Base-by-base conservation (phyloP, 2,888 invertebrate genomes). In the Rotaria socialis region DNA sequence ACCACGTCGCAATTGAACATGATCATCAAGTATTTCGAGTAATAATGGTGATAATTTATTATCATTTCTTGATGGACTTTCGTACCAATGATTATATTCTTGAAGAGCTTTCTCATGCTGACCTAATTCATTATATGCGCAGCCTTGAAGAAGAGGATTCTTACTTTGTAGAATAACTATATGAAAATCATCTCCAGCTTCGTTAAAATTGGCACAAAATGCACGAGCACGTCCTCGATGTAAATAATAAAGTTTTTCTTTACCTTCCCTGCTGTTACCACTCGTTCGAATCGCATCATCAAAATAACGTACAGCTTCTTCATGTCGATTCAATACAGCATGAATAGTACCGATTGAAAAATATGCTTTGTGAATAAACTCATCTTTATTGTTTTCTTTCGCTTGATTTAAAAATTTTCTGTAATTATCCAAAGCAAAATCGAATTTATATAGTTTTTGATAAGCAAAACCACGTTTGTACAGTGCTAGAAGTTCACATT, bases 91-190 rank as follows among this genome's bases (percentile, higher is more conserved):
- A 22, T 55, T 55, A 55, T 19, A 67, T 67, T 35, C 35, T 3
- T 19, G 24, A n/a, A 43, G 24, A 0, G 80, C 80, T 19, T 80
- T 6, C 0, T 24, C 47, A 47, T 80, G 80, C 47, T 47, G 22
- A 47, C 80, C 80, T 47, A 80, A 47, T 80, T 80, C 80, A 80
- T 80, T 80, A n/a, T 80, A 47, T 11, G 80, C 80, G n/a, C 43
- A 80, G 47, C 80, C 80, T 24, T n/a, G 47, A 24, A 80, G 8
- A 80, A 47, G 47, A 7, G 3, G 14, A 47, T 80, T 24, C 4
- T 43, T 43, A 43, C 80, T 80, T 2, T 80, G 8, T 47, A 0
- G 3, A 47, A 19, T 8, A 80, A 80, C 80, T 3, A n/a, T 10
- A 22, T 11, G 2, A 7, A 80, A 19, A 80, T 80, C 80, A 47